Conservation (phyloP, 2,888 invertebrate genomes). For the Operophtera brumata region DNA sequence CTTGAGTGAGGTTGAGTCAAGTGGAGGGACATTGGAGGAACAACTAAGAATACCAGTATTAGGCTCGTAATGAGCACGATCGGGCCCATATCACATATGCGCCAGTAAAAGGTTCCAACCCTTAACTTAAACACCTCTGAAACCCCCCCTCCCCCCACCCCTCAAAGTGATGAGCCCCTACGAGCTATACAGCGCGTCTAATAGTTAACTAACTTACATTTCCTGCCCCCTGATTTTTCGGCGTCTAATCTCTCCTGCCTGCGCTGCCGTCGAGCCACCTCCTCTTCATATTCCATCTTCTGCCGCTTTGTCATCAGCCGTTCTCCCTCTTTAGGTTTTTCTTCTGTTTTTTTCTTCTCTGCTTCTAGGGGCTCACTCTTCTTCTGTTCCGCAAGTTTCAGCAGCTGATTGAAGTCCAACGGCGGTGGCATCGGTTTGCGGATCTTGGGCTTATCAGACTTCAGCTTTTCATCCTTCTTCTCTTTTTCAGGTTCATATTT, state of each 20-base stretch:
- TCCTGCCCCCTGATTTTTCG: slow-evolving; percentile 50
- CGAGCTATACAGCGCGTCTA: no score
- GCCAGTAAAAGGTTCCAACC: no score
- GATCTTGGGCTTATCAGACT: slow-evolving; percentile 79
- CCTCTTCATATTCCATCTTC: slow-evolving; percentile 86
- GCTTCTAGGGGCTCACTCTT: slow-evolving; percentile 87
- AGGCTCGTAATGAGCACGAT: no score
- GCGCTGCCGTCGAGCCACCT: slow-evolving; percentile 83
- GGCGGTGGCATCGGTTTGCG: slow-evolving; percentile 85
- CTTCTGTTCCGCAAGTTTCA: slow-evolving; percentile 91
- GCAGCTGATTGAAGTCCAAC: slow-evolving; percentile 87
- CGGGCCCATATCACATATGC: no score
- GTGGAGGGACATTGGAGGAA: no score
- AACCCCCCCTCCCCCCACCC: no score
- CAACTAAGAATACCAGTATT: no score
- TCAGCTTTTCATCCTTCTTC: slow-evolving; percentile 61
- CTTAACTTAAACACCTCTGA: no score
- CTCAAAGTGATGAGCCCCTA: no score
- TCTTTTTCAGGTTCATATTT: slow-evolving; percentile 66
- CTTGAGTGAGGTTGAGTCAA: no score
- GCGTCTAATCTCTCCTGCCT: slow-evolving; percentile 65
- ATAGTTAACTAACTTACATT: slow-evolving; percentile 41
- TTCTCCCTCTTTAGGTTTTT: slow-evolving; percentile 79
- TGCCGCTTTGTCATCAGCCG: slow-evolving; percentile 90
- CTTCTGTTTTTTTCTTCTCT: slow-evolving; percentile 59